Evolutionary conservation across 2,113 vertebrate species (phyloP), one percentile per base, ranked within the genome.

Genomic region (Ellobius talpinus): DNA sequence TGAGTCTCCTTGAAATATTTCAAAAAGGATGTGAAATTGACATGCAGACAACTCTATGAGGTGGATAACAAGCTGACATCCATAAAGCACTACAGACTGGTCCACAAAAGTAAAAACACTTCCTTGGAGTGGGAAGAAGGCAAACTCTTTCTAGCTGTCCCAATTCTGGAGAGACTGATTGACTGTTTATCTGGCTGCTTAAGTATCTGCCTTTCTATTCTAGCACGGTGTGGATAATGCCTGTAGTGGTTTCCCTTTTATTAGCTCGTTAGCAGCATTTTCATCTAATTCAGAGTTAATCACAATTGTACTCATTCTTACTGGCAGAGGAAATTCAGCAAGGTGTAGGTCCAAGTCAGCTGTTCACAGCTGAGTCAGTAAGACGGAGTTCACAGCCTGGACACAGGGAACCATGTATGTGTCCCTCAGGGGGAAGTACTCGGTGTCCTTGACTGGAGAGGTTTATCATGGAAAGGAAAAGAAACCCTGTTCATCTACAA

Each of bases 1-100:
- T 87, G 82, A 84, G 19, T 95, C 42, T 65, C 86, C 65, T 21
- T 78, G 85, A 97, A 96, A 92, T 42, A 91, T 68, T 90, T 78
- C 77, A 31, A 68, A 86, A 74, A 94, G 86, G 45, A 87, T 33
- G 2, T 65, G 91, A 91, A 96, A 89, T 26, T 33, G 4, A 90
- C 45, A 26, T 33, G 5, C 33, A 96, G 86, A 74, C 0, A 50
- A 81, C 78, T 91, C 89, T 76, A 66, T 78, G 87, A 47, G 45
- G 14, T 17, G 33, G 70, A 47, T 50, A 88, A 65, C 66, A 95
- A 89, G 70, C 36, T 76, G 95, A 77, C 45, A n/a, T 76, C n/a
- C 33, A 66, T 47, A 84, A 77, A 50, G 10, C 21, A 78, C n/a
- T 7, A 0, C 2, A 1, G 55, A 66, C 33, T 14, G 1, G 7